Evolutionary conservation across 1,140 invertebrate species (phyloP).

Genomic region (Philopotamus ludificatus): DNA sequence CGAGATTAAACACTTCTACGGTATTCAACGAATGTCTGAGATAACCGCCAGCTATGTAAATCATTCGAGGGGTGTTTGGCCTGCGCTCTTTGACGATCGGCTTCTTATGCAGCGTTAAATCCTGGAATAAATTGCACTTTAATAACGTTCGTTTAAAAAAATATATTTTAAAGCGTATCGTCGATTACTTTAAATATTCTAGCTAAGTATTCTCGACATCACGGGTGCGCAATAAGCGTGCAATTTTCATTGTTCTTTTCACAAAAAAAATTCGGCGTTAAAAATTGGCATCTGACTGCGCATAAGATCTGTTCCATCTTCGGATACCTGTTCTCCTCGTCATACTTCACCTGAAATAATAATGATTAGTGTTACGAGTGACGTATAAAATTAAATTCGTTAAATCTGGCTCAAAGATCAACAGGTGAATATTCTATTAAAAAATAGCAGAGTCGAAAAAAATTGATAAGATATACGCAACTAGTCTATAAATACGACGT

Average conservation of each 20-base stretch:
- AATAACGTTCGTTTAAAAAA: background rate
- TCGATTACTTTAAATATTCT: slow-evolving; percentile 77
- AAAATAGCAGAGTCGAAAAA: too few relatives aligned
- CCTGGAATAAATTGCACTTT: slow-evolving; percentile 49
- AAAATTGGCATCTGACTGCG: slow-evolving; percentile 85
- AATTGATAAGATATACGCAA: too few relatives aligned
- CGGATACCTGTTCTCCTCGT: slow-evolving; percentile 76
- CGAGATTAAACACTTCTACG: slow-evolving; percentile 84
- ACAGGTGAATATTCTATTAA: too few relatives aligned
- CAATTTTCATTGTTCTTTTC: slow-evolving; percentile 91
- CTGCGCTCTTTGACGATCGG: slow-evolving; percentile 77
- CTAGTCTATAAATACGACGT: too few relatives aligned
- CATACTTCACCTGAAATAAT: slow-evolving; percentile 64
- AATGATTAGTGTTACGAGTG: too few relatives aligned
- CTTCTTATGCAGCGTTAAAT: slow-evolving; percentile 79
- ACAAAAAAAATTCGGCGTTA: slow-evolving; percentile 88
- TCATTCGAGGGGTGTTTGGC: slow-evolving; percentile 81
- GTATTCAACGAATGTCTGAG: slow-evolving; percentile 80
- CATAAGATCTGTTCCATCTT: slow-evolving; percentile 86
- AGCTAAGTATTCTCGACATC: slow-evolving; percentile 84
- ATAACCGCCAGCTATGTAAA: slow-evolving; percentile 90
- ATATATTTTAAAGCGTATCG: background rate
- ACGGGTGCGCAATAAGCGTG: slow-evolving; percentile 81
- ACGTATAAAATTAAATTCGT: too few relatives aligned
- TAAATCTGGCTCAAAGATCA: too few relatives aligned